Percentiles rank a stretch among this genome's conserved stretches.
phyloP scores from a whole-genome alignment of 2,113 vertebrate species.

The crab-eating macaque (Macaca fascicularis) region DNA sequence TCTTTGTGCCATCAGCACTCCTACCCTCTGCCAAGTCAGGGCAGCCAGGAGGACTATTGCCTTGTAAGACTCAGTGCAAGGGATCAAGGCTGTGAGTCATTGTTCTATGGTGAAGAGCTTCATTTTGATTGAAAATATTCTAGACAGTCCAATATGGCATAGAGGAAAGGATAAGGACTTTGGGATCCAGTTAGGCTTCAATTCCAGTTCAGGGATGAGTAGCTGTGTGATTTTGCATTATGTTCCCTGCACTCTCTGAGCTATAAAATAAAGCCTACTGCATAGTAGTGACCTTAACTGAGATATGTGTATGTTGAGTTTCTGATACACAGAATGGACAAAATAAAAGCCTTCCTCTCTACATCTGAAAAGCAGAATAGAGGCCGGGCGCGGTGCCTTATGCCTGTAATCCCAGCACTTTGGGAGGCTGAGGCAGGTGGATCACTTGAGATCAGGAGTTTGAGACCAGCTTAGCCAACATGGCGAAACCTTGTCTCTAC shows the following conservation, averaged over 20 bases:
- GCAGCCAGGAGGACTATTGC: background rate
- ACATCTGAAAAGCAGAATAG: no score
- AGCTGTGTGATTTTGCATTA: background rate
- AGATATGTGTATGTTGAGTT: background rate
- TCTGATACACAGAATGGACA: background rate
- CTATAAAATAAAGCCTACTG: background rate
- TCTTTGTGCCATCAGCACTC: accelerated
- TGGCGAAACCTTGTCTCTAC: no score
- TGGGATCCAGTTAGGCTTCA: background rate
- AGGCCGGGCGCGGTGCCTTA: accelerated
- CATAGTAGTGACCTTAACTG: background rate
- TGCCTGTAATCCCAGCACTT: no score
- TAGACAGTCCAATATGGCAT: background rate
- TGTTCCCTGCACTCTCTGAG: background rate
- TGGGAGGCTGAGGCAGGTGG: no score
- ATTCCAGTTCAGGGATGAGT: background rate
- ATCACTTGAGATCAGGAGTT: no score
- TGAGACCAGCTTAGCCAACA: no score
- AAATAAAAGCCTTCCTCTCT: background rate
- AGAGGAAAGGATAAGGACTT: background rate
- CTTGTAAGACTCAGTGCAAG: background rate
- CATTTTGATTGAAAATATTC: background rate
- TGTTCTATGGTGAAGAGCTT: background rate
- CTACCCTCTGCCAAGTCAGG: background rate
- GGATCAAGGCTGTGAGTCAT: background rate